Evolutionary conservation across 53 echinoderm and acorn worm species (phyloP), one percentile per base, ranked within the genome.

Genomic region (Paracentrotus lividus): DNA sequence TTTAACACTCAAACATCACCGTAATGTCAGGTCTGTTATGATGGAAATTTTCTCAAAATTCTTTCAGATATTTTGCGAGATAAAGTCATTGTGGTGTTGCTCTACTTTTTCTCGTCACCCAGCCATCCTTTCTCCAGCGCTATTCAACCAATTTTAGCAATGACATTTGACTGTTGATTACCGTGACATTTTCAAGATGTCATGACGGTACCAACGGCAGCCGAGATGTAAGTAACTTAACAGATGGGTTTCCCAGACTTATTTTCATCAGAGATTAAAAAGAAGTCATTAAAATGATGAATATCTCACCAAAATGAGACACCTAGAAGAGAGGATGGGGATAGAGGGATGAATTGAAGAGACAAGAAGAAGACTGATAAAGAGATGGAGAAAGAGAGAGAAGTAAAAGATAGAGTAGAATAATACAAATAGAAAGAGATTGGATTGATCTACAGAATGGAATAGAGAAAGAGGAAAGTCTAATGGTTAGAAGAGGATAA

Each of bases 101-200:
- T 40, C 40, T 40, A 72, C 40, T 38, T 72, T 72, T 72, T 72
- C 40, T 40, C 4, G 6, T 15, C 42, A 72, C 1, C 69, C 38
- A 69, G 2, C 13, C 36, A 36, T 20, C 40, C 72, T 40, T 36
- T 14, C 72, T 72, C 32, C 72, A 36, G 20, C 20, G 20, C 18
- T 72, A 72, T 72, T 72, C 72, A 72, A 72, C 72, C 72, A 72
- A 72, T 72, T 72, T 72, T 40, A 40, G 40, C 36, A 34, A 72
- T 72, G 72, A 72, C 72, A 72, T 72, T 72, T 72, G 72, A 72
- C 72, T 72, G 72, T 72, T 72, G 72, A 72, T 72, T 38, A 36
- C 72, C 72, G 32, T 72, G 72, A 72, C 72, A 72, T 72, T 72
- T 72, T 36, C 36, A 40, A 72, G 72, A 72, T 72, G 72, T 72